Base-by-base conservation (phyloP, 1,140 invertebrate genomes). In the Rhynchophorus ferrugineus region DNA sequence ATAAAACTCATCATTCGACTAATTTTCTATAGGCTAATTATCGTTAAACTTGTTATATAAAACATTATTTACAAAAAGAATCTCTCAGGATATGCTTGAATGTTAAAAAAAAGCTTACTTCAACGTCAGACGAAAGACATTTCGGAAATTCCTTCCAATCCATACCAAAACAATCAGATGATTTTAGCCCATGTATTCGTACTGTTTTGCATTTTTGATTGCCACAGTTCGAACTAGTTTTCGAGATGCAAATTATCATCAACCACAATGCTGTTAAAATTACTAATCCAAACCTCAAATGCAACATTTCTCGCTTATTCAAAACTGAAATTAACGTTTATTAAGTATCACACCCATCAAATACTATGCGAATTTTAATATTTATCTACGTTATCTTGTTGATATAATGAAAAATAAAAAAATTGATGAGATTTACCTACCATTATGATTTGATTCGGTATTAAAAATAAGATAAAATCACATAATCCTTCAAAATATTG, bases 111-210 rank as follows among this genome's bases (percentile, higher is more conserved):
- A 16, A 13, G 49, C 41, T 57, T 58, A 66, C 64, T 43, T 66
- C 59, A 16, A 61, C 22, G 34, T 63, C 58, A 39, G 41, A 42
- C 29, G 44, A 36, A 13, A 64, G 20, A 44, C 64, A 66, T 49
- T 61, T 58, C 1, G 64, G 60, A 34, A 66, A 60, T 38, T 52
- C n/a, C 34, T 42, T 58, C 17, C 61, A 56, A 20, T 61, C 42
- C 34, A 38, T 59, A 11, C 56, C 17, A 34, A 50, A 62, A 43
- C 64, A 66, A 47, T 66, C 61, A 7, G 57, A 59, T 9, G 55
- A 53, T 42, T 57, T 61, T 48, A 66, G 58, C 20, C 49, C 49
- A 21, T 56, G 57, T 3, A 57, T 36, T 44, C 53, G 48, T 1
- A 41, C 39, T 5, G 58, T 54, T 29, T 44, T 54, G 41, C 63